These are phyloP conservation scores for Drosophila ambigua DNA, from an alignment of 1,140 invertebrate genomes.

Conservation along the genomic window DNA sequence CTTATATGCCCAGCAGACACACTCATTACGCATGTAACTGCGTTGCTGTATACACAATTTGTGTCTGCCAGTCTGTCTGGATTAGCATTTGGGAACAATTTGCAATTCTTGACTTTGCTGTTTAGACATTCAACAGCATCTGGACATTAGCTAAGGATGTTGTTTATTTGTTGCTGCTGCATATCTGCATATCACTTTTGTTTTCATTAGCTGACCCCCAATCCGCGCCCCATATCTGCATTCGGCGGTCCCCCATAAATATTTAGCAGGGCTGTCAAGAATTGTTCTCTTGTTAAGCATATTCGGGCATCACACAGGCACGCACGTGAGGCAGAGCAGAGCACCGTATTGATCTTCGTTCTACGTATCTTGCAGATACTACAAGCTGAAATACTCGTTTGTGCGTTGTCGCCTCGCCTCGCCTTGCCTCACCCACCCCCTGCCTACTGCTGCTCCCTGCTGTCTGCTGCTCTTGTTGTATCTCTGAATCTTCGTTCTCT, in stretches of 20 bases:
- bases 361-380: constrained; percentile 77
- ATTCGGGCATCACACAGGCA: constrained; percentile 30
- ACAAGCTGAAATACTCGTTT: constrained; percentile 75
- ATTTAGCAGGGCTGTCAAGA: constrained; percentile 65
- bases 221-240: constrained; percentile 2
- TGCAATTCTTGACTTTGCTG: constrained; percentile 22
- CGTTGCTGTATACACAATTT: constrained; percentile 59
- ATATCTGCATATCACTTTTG: constrained; percentile 55
- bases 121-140: constrained; percentile 60
- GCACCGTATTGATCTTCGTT: constrained; percentile 67
- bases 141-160: constrained; percentile 47
- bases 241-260: constrained; percentile 55
- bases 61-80: constrained; percentile 39
- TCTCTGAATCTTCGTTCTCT: constrained; percentile 23
- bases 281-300: constrained; percentile 50
- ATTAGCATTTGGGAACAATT: constrained; percentile 66
- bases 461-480: constrained; percentile 10
- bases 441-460: too few species aligned
- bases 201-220: constrained; percentile 60
- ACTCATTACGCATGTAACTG: constrained; percentile 77
- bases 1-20: constrained; percentile 9
- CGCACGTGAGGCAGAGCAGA: constrained; percentile 70
- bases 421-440: too few species aligned
- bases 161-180: background rate
- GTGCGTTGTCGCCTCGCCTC: constrained; percentile 36